Evolutionary conservation across 2,113 vertebrate species (phyloP), one percentile per base, ranked within the genome.

Genomic region (Caretta caretta): DNA sequence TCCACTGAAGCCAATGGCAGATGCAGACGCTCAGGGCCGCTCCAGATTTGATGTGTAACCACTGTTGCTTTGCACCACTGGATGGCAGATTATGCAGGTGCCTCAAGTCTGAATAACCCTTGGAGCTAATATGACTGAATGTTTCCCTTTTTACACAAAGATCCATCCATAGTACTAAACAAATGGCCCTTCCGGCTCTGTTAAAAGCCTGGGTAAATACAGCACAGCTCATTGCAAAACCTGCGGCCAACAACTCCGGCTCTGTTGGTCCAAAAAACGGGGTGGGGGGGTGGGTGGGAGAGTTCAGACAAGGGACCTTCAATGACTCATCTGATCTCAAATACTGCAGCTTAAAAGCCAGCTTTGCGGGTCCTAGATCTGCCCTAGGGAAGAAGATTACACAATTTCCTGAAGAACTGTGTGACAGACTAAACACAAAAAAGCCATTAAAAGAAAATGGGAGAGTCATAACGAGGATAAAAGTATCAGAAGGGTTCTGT

Each of bases 401-500:
- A 65, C 62, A 35, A 29, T 65, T 65, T 29, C 31, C 31, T 35
- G 62, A 35, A 65, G 31, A 65, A 22, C 7, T 35, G 62, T 5
- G 62, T 65, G 62, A 29, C 62, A 35, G 31, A 17, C 27, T 35
- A 16, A 35, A 65, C 12, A 24, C 20, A 56, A 25, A 22, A 56
- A 56, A 56, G 31, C 31, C 62, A 65, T 17, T 35, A 65, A 65
- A 62, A 31, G 62, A 31, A 65, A 65, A 35, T 6, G 6, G 62
- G 31, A 35, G 62, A 65, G 62, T 31, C 54, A 25, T 24, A 56
- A 56, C 87, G 80, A 93, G 95, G 93, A 95, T 82, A 83, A 50
- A 48, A 91, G 85, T 79, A 83, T 42, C 27, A 51, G 78, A 94
- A 93, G 87, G 90, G 62, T 96, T 95, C 81, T 96, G 85, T 92